Conservation (phyloP, 2,797 vertebrate species). For the Mycteria americana region DNA sequence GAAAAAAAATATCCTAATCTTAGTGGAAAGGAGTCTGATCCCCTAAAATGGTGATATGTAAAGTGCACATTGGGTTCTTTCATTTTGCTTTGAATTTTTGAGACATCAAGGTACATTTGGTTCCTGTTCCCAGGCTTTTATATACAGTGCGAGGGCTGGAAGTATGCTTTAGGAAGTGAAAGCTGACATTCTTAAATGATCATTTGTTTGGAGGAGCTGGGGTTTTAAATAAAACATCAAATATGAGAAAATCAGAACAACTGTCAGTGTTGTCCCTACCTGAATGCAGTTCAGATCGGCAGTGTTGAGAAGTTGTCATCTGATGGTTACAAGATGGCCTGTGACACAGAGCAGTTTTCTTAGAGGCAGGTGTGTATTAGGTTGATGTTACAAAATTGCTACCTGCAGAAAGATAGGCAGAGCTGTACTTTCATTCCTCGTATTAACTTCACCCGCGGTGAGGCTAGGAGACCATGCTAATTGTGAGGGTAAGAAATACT, state of each 20-base stretch:
- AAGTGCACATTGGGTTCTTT: background rate
- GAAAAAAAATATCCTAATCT: background rate
- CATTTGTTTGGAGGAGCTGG: background rate
- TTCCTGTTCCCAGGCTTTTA: background rate
- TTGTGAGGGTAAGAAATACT: background rate
- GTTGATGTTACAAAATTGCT: constrained; percentile 33
- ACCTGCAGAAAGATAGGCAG: constrained; percentile 14
- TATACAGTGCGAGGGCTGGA: background rate
- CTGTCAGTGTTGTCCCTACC: background rate
- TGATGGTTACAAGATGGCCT: background rate
- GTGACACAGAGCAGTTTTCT: constrained; percentile 23
- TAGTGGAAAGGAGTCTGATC: background rate
- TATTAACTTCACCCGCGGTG: background rate
- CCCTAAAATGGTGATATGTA: background rate
- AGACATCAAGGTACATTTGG: background rate
- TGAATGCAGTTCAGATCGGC: background rate
- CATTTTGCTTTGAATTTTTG: constrained; percentile 1
- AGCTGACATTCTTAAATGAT: background rate
- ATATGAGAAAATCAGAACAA: constrained; percentile 20
- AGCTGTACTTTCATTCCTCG: background rate
- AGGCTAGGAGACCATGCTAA: background rate
- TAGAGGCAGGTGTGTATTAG: constrained; percentile 38
- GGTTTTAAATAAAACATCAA: constrained; percentile 34
- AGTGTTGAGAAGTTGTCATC: constrained; percentile 27
- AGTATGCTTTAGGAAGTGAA: background rate